phyloP scores from a whole-genome alignment of 1,140 invertebrate genomes.

The Ganaspis sp. region DNA sequence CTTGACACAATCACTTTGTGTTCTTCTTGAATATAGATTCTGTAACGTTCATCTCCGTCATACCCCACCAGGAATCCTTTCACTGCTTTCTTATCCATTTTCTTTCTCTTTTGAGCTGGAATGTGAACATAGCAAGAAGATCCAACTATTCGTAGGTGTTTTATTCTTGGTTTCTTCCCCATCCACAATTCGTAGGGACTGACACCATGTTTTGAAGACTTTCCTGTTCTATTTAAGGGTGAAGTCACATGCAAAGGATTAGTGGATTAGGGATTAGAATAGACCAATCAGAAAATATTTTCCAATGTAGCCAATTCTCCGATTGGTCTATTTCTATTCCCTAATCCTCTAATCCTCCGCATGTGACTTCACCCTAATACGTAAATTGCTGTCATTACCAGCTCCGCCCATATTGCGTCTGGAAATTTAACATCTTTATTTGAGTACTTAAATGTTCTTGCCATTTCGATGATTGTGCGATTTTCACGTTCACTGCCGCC shows the following conservation, averaged over 20 bases:
- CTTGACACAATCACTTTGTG: conserved; percentile 48
- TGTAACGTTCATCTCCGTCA: conserved; percentile 45
- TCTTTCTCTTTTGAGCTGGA: conserved; percentile 35
- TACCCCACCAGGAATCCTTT: conserved; percentile 44
- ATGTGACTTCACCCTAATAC: no score
- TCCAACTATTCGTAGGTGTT: conserved; percentile 54
- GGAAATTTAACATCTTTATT: conserved; percentile 49
- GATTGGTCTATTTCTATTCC: no score
- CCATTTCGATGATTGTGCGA: conserved; percentile 65
- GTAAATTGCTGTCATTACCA: conserved; percentile 54
- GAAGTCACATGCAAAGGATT: no score
- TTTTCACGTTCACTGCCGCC: conserved; percentile 62
- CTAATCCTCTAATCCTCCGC: no score
- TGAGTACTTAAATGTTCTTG: conserved; percentile 64
- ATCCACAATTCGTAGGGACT: conserved; percentile 61
- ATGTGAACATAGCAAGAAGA: conserved; percentile 43
- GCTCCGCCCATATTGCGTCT: conserved; percentile 60
- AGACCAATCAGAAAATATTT: no score
- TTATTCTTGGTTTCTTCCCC: conserved; percentile 46
- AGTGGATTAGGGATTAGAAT: no score
- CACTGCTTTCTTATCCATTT: conserved; percentile 39
- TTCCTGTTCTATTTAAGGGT: conserved; percentile 59
- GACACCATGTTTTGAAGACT: conserved; percentile 49
- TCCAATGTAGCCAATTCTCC: no score
- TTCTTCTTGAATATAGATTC: conserved; percentile 45